Conservation (phyloP, 1,140 invertebrate species). For the Heliconius hermathena region DNA sequence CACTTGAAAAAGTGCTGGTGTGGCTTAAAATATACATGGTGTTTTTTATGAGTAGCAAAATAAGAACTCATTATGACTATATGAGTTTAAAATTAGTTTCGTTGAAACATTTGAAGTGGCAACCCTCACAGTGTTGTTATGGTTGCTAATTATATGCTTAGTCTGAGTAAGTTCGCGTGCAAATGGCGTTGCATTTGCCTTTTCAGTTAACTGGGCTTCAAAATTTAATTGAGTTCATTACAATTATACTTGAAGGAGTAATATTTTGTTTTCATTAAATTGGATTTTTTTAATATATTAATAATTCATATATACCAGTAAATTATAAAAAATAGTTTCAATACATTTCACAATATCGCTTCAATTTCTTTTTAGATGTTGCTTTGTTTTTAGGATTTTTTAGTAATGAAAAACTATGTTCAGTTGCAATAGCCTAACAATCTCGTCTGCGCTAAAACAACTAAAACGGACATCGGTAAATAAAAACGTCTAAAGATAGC, state of each 20-base stretch:
- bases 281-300: neutral
- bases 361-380: neutral
- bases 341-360: neutral
- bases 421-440: neutral
- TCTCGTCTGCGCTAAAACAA: neutral
- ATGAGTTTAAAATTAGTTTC: conserved; percentile 20
- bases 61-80: conserved; percentile 8
- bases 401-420: neutral
- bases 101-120: conserved; percentile 5
- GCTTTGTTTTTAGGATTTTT: neutral
- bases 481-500: conserved; percentile 32
- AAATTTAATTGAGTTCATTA: conserved; percentile 43
- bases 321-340: neutral
- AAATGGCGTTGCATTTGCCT: conserved; percentile 37
- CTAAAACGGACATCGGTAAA: conserved; percentile 22
- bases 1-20: neutral
- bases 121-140: conserved; percentile 11
- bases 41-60: conserved; percentile 13
- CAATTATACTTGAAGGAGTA: conserved; percentile 18
- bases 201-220: conserved; percentile 42
- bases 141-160: conserved; percentile 37
- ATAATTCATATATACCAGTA: neutral
- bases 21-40: neutral
- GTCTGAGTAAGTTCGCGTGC: conserved; percentile 36
- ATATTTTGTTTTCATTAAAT: neutral